Conservation (phyloP, 2,888 invertebrate genomes). For the Zygothrica quintamaculata region DNA sequence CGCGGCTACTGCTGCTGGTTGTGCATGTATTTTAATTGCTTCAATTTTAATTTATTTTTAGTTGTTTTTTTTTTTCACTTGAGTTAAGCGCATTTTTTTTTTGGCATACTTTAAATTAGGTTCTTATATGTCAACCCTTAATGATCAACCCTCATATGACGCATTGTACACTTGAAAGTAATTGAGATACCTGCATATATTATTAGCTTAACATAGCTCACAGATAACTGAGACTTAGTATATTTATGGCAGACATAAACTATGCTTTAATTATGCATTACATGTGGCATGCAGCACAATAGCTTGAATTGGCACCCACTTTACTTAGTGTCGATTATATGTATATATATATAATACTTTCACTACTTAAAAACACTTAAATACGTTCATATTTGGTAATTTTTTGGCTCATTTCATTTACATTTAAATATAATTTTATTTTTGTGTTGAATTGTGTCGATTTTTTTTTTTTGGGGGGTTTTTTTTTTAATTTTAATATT, state of each 20-base stretch:
- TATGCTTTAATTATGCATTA: conserved; percentile 59
- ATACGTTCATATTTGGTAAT: conserved; percentile 75
- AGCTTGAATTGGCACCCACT: conserved; percentile 62
- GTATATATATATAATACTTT: conserved; percentile 54
- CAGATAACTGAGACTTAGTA: conserved; percentile 3
- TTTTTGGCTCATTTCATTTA: conserved; percentile 71
- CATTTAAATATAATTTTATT: conserved; percentile 68
- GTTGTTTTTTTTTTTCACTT: conserved; percentile 25
- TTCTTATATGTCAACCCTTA: conserved; percentile 14
- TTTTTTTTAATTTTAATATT: conserved; percentile 54
- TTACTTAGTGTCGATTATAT: neutral
- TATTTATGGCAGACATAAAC: conserved; percentile 25
- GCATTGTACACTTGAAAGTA: conserved; percentile 29
- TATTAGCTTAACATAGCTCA: conserved; percentile 40
- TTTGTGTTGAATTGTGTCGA: neutral
- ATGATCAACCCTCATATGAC: conserved; percentile 45
- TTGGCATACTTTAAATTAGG: conserved; percentile 42
- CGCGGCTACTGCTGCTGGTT: conserved; percentile 31
- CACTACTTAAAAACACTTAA: conserved; percentile 75
- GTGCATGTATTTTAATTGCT: conserved; percentile 73
- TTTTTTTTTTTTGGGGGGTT: neutral
- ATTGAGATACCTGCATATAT: conserved; percentile 68
- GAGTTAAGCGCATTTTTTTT: conserved; percentile 30
- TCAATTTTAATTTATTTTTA: conserved; percentile 71
- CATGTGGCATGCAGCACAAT: no score